phyloP scores from a whole-genome alignment of 2,888 invertebrate species.

The Xanthostigma xanthostigma region DNA sequence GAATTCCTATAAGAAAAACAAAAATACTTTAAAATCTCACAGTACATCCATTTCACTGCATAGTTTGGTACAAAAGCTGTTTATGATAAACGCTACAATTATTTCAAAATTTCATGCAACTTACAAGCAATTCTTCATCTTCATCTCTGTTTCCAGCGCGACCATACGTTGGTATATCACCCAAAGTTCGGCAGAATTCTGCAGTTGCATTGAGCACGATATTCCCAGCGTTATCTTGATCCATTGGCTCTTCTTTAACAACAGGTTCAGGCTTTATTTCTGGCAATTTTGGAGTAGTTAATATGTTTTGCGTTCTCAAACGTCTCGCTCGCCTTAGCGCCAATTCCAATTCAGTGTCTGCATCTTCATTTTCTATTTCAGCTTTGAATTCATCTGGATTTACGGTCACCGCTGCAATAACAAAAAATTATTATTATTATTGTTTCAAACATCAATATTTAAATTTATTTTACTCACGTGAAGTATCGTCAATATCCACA shows the following conservation, averaged over 20 bases:
- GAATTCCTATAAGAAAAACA: neutral
- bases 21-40: neutral
- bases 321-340: conserved; percentile 40
- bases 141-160: conserved; percentile 81
- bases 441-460: conserved; percentile 3
- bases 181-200: conserved; percentile 86
- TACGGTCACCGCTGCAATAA: conserved; percentile 24
- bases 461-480: conserved; percentile 26
- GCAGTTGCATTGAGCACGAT: conserved; percentile 88
- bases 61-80: no score
- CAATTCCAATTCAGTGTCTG: conserved; percentile 27
- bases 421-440: neutral
- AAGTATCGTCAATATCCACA: conserved; percentile 48
- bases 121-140: conserved; percentile 48
- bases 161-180: conserved; percentile 91
- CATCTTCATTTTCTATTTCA: conserved; percentile 35
- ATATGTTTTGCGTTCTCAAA: conserved; percentile 22
- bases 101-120: conserved; percentile 3
- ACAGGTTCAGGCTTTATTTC: conserved; percentile 24
- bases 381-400: conserved; percentile 39
- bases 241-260: conserved; percentile 15
- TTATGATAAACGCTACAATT: no score
- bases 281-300: conserved; percentile 19
- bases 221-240: conserved; percentile 28
- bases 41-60: no score